Percentiles rank a stretch among this genome's conserved stretches.
Conservation (phyloP, 2,888 invertebrate genomes). For the Lepeophtheirus nordmannii region DNA sequence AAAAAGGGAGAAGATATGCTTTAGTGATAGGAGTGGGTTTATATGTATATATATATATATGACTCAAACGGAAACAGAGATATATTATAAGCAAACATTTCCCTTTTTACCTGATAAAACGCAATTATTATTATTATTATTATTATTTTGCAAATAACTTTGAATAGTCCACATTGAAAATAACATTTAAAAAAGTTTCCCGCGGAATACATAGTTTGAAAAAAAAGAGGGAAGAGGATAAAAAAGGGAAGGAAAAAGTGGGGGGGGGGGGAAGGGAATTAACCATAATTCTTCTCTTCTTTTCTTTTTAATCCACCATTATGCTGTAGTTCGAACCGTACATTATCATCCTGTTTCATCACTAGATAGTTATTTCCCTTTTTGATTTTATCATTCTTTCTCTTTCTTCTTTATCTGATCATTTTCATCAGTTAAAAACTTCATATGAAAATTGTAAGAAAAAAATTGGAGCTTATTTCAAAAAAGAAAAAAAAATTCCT, state of each 20-base stretch:
- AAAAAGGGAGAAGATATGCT: neutral
- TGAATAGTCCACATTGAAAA: too few species aligned
- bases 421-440: neutral
- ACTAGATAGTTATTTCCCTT: constrained; percentile 6
- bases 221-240: too few species aligned
- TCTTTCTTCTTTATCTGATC: constrained; percentile 2
- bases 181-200: too few species aligned
- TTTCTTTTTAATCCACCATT: too few species aligned
- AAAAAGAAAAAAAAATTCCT: neutral
- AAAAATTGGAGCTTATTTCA: constrained; percentile 2
- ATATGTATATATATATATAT: neutral
- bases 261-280: too few species aligned
- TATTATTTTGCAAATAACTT: too few species aligned
- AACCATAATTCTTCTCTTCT: too few species aligned
- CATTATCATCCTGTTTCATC: constrained; percentile 2
- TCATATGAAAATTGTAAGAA: neutral
- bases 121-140: too few species aligned
- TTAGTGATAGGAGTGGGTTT: neutral
- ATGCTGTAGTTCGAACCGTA: neutral
- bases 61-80: constrained; percentile 7
- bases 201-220: too few species aligned
- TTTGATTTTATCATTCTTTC: neutral
- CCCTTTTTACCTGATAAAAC: neutral
- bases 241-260: too few species aligned
- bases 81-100: neutral